phyloP scores from a whole-genome alignment of 2,113 vertebrate genomes.

The Barbus barbus region DNA sequence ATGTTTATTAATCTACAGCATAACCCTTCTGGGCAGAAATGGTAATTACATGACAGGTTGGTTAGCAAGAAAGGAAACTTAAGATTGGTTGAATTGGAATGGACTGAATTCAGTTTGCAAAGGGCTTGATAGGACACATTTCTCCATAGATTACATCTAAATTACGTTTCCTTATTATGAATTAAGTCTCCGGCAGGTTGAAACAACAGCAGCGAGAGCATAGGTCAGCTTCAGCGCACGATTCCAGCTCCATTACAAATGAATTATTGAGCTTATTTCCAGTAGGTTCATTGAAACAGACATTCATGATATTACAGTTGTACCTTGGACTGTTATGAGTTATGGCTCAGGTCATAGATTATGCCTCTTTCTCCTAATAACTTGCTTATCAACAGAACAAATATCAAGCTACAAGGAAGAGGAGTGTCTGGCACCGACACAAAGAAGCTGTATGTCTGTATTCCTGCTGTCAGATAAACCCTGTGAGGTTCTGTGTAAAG shows the following conservation, averaged over 20 bases:
- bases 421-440: not conserved
- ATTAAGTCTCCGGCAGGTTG: not conserved
- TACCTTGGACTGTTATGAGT: not conserved
- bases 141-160: not conserved
- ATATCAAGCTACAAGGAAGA: not conserved
- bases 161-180: not conserved
- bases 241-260: not conserved
- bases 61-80: not conserved
- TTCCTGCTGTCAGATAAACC: not conserved
- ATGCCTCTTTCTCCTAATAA: not conserved
- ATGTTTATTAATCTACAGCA: not conserved
- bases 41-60: not conserved
- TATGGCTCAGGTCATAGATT: not conserved
- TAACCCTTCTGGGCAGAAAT: not conserved
- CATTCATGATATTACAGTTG: not conserved
- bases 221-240: not conserved
- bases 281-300: not conserved
- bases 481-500: not conserved
- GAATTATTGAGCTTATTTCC: not conserved
- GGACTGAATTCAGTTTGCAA: not conserved
- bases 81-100: not conserved
- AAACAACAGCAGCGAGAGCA: not conserved
- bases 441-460: not conserved
- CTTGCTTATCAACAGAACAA: not conserved
- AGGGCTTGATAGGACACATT: slow-evolving; percentile 1